phyloP scores from a whole-genome alignment of 2,888 invertebrate species.

The Phortica magna region DNA sequence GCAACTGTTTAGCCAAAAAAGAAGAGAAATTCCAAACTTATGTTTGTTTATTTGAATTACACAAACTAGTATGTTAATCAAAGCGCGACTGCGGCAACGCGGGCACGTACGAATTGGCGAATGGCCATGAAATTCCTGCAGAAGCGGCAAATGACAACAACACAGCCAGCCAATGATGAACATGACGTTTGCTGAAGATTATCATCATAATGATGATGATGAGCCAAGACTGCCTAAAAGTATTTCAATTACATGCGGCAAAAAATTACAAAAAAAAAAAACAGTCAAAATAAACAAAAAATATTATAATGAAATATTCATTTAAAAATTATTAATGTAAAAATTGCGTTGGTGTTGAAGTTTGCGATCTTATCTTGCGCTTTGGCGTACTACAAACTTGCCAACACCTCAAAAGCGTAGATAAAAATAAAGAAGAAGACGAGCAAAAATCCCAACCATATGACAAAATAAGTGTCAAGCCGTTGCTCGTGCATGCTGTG shows the following conservation, averaged over 20 bases:
- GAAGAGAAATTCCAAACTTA: background rate
- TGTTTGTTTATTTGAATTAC: too few species aligned
- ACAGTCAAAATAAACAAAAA: constrained; percentile 6
- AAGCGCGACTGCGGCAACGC: background rate
- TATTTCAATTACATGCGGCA: constrained; percentile 65
- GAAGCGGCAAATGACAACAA: background rate
- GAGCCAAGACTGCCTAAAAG: constrained; percentile 45
- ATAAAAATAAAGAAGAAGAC: background rate
- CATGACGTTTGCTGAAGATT: background rate
- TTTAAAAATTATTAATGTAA: constrained; percentile 49
- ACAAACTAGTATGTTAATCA: background rate
- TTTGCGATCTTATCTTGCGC: constrained; percentile 13
- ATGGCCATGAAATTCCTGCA: constrained; percentile 26
- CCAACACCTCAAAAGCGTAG: constrained; percentile 10
- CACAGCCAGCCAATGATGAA: background rate
- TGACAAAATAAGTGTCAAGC: constrained; percentile 15
- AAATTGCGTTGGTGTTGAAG: constrained; percentile 62
- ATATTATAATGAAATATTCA: constrained; percentile 53
- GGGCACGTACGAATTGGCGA: constrained; percentile 15
- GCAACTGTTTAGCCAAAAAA: background rate
- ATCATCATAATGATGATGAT: background rate
- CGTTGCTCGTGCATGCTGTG: background rate
- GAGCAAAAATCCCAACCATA: background rate
- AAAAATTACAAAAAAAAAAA: constrained; percentile 6
- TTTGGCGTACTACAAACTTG: constrained; percentile 8